A percentile compares a stretch with the other conserved stretches of the same genome.
Evolutionary conservation across 2,797 vertebrate species (phyloP).

Genomic region (Anableps anableps): DNA sequence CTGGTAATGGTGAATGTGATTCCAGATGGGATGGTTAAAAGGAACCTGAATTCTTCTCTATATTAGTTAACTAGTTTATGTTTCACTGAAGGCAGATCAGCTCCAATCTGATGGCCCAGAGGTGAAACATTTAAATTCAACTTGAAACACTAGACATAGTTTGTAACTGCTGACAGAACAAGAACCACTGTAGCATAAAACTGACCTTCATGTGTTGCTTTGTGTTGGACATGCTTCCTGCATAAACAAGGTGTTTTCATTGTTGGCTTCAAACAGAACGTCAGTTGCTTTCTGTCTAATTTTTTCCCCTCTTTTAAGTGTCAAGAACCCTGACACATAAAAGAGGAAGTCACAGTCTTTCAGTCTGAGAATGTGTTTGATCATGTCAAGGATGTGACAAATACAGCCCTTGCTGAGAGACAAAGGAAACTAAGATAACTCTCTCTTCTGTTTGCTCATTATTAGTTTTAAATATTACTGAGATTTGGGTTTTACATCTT

Average conservation of each 20-base stretch:
- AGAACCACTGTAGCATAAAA: neutral
- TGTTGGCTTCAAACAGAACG: neutral
- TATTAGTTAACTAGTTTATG: neutral
- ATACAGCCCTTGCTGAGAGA: neutral
- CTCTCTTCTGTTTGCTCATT: neutral
- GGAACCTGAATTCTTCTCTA: neutral
- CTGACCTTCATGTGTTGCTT: neutral
- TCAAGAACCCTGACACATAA: neutral
- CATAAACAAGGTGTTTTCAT: neutral
- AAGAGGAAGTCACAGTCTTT: neutral
- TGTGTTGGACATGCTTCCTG: neutral
- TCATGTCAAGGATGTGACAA: neutral
- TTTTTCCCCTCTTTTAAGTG: neutral
- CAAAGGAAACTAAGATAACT: neutral
- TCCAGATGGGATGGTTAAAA: neutral
- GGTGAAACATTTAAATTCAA: neutral
- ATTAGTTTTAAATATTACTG: neutral
- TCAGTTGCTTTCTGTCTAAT: neutral
- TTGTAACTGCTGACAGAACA: neutral
- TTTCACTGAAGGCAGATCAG: too few species aligned
- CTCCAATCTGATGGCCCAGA: neutral
- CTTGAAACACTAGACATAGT: neutral
- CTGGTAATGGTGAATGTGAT: neutral
- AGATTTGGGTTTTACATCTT: neutral
- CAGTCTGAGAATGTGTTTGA: neutral